A percentile compares a stretch with the other conserved stretches of the same genome.
phyloP scores from a whole-genome alignment of 2,888 invertebrate genomes.

The Cantharis flavilabris region DNA sequence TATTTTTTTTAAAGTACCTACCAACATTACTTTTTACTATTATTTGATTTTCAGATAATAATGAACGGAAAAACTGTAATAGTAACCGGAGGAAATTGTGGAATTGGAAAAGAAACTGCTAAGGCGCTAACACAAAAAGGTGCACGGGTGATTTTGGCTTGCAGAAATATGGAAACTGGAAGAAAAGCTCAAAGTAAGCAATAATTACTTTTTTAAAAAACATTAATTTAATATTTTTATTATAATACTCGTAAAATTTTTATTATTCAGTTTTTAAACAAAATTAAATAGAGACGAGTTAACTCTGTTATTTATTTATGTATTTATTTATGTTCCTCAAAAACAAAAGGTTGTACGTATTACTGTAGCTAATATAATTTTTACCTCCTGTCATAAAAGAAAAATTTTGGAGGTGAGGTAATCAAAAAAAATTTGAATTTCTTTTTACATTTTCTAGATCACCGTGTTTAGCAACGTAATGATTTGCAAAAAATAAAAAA shows the following conservation, averaged over 20 bases:
- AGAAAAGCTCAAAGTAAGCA: constrained; percentile 59
- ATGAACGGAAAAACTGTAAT: not conserved
- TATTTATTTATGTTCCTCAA: too few relatives aligned
- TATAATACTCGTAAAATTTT: not conserved
- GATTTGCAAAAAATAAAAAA: too few relatives aligned
- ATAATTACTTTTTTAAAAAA: not conserved
- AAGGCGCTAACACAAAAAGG: constrained; percentile 56
- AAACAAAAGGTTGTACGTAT: too few relatives aligned
- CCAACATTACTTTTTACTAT: constrained; percentile 45
- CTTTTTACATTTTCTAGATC: too few relatives aligned
- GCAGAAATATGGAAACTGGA: constrained; percentile 75
- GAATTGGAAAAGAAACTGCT: constrained; percentile 48
- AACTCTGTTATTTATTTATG: too few relatives aligned
- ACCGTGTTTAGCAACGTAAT: too few relatives aligned
- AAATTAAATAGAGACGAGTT: too few relatives aligned
- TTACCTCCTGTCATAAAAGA: too few relatives aligned
- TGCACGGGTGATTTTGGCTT: constrained; percentile 61
- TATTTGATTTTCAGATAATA: constrained; percentile 44
- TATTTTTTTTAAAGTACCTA: not conserved
- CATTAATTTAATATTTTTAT: not conserved
- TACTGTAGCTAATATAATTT: too few relatives aligned
- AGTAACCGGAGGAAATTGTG: not conserved
- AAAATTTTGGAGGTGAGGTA: too few relatives aligned
- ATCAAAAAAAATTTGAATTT: too few relatives aligned
- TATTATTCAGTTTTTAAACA: too few relatives aligned